A percentile compares a stretch with the other conserved stretches of the same genome.
Evolutionary conservation across 2,113 vertebrate genomes (phyloP).

Genomic region (Rhagologus leucostigma): DNA sequence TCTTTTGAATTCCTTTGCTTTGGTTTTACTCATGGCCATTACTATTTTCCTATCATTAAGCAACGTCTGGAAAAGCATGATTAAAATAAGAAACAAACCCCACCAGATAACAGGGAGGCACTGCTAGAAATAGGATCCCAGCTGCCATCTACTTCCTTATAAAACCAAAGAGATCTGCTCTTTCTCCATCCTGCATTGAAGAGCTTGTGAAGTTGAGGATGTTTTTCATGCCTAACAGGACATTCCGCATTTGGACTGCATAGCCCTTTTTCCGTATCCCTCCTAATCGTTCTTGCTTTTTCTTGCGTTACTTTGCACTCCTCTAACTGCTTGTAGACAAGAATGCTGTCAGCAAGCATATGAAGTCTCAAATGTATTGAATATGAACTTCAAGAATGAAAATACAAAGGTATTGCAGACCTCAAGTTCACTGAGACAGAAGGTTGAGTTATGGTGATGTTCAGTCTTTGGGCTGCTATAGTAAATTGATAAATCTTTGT

Average conservation of each 20-base stretch:
- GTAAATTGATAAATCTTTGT: background rate
- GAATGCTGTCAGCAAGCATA: background rate
- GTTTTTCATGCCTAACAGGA: background rate
- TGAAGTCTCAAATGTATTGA: background rate
- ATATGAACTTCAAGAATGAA: background rate
- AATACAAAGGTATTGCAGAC: background rate
- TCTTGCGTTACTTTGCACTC: background rate
- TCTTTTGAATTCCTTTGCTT: background rate
- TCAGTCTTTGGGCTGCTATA: background rate
- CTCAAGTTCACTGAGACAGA: background rate
- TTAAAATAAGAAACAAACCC: conserved; percentile 5
- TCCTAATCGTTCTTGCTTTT: background rate
- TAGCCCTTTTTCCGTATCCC: background rate
- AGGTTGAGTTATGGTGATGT: background rate
- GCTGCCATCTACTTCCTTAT: background rate
- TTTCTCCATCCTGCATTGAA: background rate
- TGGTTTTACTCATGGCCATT: background rate
- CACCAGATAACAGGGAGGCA: background rate
- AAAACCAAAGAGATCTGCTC: background rate
- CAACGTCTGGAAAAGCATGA: background rate
- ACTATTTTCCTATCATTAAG: background rate
- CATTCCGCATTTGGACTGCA: background rate
- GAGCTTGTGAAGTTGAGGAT: background rate
- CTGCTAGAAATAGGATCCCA: background rate
- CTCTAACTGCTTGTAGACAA: background rate